A percentile compares a stretch with the other conserved stretches of the same genome.
These are phyloP conservation scores for Orchestia grillus DNA, from an alignment of 1,140 invertebrate species.

Conservation along the genomic window DNA sequence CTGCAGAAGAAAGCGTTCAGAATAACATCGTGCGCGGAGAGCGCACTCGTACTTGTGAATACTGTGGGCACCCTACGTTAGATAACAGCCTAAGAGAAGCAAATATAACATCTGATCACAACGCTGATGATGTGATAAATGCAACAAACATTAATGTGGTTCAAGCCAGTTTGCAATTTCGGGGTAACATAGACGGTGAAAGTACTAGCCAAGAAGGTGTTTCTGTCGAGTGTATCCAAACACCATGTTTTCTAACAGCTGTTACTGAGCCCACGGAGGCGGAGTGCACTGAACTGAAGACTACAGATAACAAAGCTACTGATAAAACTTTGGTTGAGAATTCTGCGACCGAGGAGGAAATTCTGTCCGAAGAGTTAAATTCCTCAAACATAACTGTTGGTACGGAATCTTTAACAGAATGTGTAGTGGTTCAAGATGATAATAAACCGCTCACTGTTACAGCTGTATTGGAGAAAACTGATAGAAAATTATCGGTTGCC, in stretches of 20 bases:
- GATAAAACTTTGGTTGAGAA: not conserved
- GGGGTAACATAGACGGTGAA: not conserved
- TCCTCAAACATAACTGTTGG: not conserved
- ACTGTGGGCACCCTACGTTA: not conserved
- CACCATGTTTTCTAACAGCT: not conserved
- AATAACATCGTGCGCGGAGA: conserved; percentile 21
- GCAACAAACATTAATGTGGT: not conserved
- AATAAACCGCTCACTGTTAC: not conserved
- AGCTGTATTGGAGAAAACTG: not conserved
- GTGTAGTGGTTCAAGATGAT: not conserved
- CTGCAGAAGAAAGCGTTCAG: not conserved
- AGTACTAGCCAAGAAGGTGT: not conserved
- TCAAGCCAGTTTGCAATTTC: conserved; percentile 3
- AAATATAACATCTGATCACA: not conserved
- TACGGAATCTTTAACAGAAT: not conserved
- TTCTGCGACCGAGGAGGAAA: not conserved
- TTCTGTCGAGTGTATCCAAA: conserved; percentile 19
- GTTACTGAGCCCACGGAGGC: not conserved
- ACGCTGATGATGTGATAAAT: not conserved
- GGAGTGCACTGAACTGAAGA: not conserved
- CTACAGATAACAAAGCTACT: not conserved
- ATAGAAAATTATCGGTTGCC: conserved; percentile 11
- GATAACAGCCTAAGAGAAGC: not conserved
- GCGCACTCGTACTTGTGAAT: not conserved
- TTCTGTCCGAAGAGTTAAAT: not conserved